A percentile compares a stretch with the other conserved stretches of the same genome.
Evolutionary conservation across 2,888 invertebrate species (phyloP).

Genomic region (Drosophila paranaensis): DNA sequence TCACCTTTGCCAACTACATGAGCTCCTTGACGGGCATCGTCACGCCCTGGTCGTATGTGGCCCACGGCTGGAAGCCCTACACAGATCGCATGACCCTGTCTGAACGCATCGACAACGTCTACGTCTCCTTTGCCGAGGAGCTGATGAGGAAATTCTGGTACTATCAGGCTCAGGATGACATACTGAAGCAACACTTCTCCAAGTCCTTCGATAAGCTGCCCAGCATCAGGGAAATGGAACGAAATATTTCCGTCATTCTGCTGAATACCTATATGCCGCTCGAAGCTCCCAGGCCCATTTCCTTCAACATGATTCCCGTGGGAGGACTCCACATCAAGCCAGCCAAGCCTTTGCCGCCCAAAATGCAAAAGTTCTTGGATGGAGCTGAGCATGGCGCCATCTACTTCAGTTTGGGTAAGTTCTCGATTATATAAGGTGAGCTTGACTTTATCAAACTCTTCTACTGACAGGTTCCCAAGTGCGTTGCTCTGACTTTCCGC

Average conservation of each 20-base stretch:
- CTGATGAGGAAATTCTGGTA: constrained; percentile 65
- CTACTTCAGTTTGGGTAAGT: constrained; percentile 84
- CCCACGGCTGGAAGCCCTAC: constrained; percentile 83
- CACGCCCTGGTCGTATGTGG: constrained; percentile 84
- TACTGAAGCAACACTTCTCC: constrained; percentile 72
- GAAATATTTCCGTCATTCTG: constrained; percentile 84
- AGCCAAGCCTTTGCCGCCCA: constrained; percentile 68
- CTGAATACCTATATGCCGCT: constrained; percentile 85
- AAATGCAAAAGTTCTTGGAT: constrained; percentile 83
- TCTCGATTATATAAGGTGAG: neutral
- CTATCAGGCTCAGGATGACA: constrained; percentile 75
- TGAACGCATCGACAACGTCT: constrained; percentile 85
- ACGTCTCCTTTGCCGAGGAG: constrained; percentile 71
- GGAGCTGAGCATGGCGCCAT: constrained; percentile 63
- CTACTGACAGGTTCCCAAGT: constrained; percentile 82
- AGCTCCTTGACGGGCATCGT: constrained; percentile 84
- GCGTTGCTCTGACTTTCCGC: constrained; percentile 81
- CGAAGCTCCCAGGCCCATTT: constrained; percentile 82
- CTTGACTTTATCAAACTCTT: neutral
- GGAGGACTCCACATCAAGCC: constrained; percentile 86
- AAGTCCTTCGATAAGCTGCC: constrained; percentile 73
- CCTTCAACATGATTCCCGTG: constrained; percentile 85
- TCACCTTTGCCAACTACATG: constrained; percentile 84
- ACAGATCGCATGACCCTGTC: constrained; percentile 85
- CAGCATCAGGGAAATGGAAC: constrained; percentile 83